Evolutionary conservation across 2,797 vertebrate species (phyloP).

Genomic region (Sebastes cheni): DNA sequence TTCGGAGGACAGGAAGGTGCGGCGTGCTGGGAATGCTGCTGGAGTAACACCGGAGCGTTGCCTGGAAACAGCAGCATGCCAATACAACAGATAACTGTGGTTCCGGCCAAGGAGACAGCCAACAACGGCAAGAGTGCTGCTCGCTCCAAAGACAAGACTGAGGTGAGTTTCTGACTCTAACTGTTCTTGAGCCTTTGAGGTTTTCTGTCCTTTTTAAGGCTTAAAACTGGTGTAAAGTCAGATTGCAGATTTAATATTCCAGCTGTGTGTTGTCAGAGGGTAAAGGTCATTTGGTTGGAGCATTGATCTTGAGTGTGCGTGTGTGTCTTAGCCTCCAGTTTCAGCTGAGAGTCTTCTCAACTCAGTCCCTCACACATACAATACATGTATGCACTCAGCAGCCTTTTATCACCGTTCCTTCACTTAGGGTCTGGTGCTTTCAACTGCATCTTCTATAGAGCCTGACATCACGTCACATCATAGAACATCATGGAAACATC

Average conservation of each 20-base stretch:
- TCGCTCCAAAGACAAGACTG: constrained; percentile 90
- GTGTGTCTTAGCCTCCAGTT: neutral
- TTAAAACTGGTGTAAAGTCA: constrained; percentile 8
- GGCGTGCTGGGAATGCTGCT: constrained; percentile 44
- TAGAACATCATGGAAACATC: neutral
- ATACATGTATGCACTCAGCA: neutral
- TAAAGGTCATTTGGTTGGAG: neutral
- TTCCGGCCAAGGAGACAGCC: constrained; percentile 86
- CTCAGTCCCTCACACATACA: neutral
- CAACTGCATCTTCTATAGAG: neutral
- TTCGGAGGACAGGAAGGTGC: constrained; percentile 21
- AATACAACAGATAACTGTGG: constrained; percentile 94
- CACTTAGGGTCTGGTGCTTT: constrained; percentile 1
- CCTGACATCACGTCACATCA: neutral
- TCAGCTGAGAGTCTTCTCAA: neutral
- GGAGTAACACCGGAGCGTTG: constrained; percentile 59
- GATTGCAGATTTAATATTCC: neutral
- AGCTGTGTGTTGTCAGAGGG: neutral
- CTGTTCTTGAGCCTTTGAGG: neutral
- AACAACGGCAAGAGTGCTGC: constrained; percentile 85
- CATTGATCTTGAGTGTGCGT: neutral
- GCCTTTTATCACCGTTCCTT: constrained; percentile 13
- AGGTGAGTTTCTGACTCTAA: constrained; percentile 64
- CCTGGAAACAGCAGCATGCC: constrained; percentile 88
- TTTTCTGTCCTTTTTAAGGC: neutral